Evolutionary conservation across 2,888 invertebrate genomes (phyloP), one percentile per base, ranked within the genome.

Genomic region (Strigamia transsilvanica): DNA sequence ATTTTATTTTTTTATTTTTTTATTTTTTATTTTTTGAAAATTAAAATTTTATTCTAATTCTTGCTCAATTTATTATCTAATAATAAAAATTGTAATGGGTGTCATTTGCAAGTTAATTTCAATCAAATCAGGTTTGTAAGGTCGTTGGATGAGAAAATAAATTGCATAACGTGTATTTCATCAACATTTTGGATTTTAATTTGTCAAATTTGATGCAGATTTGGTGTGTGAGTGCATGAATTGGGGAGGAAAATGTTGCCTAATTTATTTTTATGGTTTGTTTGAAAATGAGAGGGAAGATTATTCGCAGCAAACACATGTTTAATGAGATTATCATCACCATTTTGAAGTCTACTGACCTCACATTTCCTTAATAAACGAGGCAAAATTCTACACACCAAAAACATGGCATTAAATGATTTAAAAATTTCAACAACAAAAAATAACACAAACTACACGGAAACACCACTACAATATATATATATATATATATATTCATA

Each of bases 341-440:
- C 12, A 51, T 51, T 51, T 51, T 51, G 51, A 51, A 51, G 51
- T 51, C 51, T 51, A 51, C 51, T 51, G 51, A 51, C 51, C 51
- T 51, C 51, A n/a, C 51, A 51, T 51, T 51, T 51, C n/a, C n/a
- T n/a, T n/a, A n/a, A n/a, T n/a, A n/a, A n/a, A n/a, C n/a, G n/a
- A n/a, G n/a, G n/a, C n/a, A n/a, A n/a, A n/a, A n/a, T n/a, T n/a
- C n/a, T n/a, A n/a, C n/a, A n/a, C n/a, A n/a, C n/a, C n/a, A n/a
- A n/a, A n/a, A n/a, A n/a, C n/a, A n/a, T n/a, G n/a, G n/a, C n/a
- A n/a, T n/a, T n/a, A n/a, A n/a, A n/a, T n/a, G n/a, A n/a, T n/a
- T n/a, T n/a, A n/a, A n/a, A n/a, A n/a, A n/a, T n/a, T n/a, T n/a
- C n/a, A n/a, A n/a, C n/a, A n/a, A n/a, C n/a, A n/a, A n/a, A n/a